phyloP scores from a whole-genome alignment of 2,113 vertebrate species.

The Ginglymostoma cirratum region DNA sequence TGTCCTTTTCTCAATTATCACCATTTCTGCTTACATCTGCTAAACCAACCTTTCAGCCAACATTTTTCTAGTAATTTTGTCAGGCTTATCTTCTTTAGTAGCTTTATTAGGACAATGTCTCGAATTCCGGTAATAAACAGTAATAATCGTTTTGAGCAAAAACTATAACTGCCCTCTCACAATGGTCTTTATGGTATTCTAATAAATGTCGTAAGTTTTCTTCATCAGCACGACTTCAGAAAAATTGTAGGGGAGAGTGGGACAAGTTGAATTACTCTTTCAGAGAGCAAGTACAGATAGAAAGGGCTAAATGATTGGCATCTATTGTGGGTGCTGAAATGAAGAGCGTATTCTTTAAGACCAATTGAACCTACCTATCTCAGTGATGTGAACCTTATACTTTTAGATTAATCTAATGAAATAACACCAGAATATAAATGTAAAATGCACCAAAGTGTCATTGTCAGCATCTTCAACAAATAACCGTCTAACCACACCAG shows the following conservation, averaged over 20 bases:
- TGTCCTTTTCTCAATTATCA: background rate
- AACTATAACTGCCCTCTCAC: background rate
- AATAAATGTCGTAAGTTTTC: background rate
- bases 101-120: background rate
- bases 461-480: no score
- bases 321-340: no score
- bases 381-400: background rate
- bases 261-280: no score
- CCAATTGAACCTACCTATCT: background rate
- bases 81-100: background rate
- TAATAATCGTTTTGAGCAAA: background rate
- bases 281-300: no score
- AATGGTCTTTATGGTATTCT: background rate
- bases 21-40: background rate
- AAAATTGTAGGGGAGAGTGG: no score
- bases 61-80: background rate
- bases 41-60: background rate
- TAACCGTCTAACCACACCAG: no score
- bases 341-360: background rate
- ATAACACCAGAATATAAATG: background rate
- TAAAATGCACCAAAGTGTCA: no score
- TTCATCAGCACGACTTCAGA: background rate
- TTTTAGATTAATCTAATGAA: background rate
- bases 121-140: background rate
- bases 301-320: no score